phyloP scores from a whole-genome alignment of 1,140 invertebrate genomes.

The Hirudo medicinalis region DNA sequence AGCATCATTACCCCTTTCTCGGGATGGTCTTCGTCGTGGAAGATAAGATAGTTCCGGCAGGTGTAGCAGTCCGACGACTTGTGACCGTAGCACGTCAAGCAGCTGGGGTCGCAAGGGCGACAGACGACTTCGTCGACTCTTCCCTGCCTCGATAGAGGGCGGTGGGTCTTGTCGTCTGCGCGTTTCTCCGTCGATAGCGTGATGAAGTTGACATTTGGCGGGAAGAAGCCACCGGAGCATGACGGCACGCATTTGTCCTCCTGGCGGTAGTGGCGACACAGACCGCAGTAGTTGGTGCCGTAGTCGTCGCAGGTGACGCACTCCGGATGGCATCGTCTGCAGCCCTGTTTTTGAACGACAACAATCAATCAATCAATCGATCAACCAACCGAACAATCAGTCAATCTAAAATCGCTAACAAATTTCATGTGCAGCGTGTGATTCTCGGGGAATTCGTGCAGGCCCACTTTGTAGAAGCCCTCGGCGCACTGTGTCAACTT shows the following conservation, averaged over 20 bases:
- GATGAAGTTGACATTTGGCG: background rate
- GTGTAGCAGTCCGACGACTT: slow-evolving; percentile 60
- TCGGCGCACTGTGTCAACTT: slow-evolving; percentile 25
- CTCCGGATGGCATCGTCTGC: slow-evolving; percentile 62
- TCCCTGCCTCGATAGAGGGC: slow-evolving; percentile 51
- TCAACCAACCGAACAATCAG: background rate
- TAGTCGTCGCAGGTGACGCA: slow-evolving; percentile 64
- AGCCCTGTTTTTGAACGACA: slow-evolving; percentile 25
- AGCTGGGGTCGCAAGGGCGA: slow-evolving; percentile 80
- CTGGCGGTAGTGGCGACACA: slow-evolving; percentile 28
- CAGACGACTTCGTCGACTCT: slow-evolving; percentile 49
- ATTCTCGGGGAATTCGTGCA: background rate
- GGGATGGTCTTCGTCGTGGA: slow-evolving; percentile 37
- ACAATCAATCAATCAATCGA: background rate
- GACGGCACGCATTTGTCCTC: slow-evolving; percentile 23
- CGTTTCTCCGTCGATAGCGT: background rate
- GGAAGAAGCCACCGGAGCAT: slow-evolving; percentile 12
- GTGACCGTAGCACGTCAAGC: slow-evolving; percentile 66
- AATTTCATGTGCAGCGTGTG: background rate
- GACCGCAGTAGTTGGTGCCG: slow-evolving; percentile 26
- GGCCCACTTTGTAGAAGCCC: slow-evolving; percentile 26
- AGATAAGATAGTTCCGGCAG: slow-evolving; percentile 74
- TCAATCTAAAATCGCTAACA: background rate
- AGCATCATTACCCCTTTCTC: background rate
- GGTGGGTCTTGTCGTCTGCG: slow-evolving; percentile 34